Conservation (phyloP, 2,888 invertebrate species). For the Lottia gigantea region DNA sequence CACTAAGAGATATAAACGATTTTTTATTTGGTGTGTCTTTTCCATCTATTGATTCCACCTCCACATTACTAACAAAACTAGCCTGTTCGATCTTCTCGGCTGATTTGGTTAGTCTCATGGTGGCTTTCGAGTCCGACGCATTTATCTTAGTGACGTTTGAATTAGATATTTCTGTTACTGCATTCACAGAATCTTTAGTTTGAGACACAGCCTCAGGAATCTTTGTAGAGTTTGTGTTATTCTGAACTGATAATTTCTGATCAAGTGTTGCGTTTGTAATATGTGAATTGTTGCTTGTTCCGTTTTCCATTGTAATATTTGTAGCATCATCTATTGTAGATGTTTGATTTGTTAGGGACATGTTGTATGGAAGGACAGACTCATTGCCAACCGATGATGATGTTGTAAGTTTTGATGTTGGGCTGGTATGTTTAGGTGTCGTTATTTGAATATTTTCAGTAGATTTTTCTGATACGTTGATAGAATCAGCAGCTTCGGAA, state of each 20-base stretch:
- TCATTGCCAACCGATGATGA: neutral
- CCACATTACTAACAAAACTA: neutral
- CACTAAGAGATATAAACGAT: constrained; percentile 31
- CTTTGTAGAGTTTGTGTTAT: neutral
- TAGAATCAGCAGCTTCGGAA: too few relatives aligned
- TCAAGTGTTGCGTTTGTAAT: neutral
- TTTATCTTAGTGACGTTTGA: neutral
- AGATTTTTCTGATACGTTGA: too few relatives aligned
- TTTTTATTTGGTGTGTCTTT: constrained; percentile 17
- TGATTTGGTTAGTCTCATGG: neutral
- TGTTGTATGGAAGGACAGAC: neutral
- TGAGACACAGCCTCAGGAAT: neutral
- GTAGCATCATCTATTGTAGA: neutral
- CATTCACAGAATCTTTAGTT: neutral
- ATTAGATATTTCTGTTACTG: neutral
- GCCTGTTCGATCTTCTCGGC: neutral
- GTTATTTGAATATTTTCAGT: too few relatives aligned
- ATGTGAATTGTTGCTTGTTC: neutral
- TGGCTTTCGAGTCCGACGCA: neutral
- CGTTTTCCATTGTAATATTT: neutral
- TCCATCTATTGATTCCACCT: neutral
- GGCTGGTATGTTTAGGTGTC: too few relatives aligned
- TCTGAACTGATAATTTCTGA: neutral
- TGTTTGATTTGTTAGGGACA: neutral
- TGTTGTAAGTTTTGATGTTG: too few relatives aligned